These are phyloP conservation scores for Contarinia nasturtii DNA, from an alignment of 1,140 invertebrate species.

Conservation along the genomic window DNA sequence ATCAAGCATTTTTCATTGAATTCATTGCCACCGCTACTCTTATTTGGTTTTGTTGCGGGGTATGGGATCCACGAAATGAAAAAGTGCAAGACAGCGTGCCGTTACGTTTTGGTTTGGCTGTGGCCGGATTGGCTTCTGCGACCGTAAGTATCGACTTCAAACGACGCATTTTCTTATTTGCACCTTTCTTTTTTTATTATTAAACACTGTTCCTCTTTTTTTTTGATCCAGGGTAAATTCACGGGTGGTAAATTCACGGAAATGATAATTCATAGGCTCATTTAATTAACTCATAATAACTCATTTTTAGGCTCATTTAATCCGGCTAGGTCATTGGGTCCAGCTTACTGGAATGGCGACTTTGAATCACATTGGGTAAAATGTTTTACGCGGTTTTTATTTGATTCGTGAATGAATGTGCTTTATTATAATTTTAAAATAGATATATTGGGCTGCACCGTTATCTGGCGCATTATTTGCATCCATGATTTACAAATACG, in stretches of 20 bases:
- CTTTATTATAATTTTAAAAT: too few species aligned
- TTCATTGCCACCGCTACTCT: constrained; percentile 35
- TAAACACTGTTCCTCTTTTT: too few species aligned
- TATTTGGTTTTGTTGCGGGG: constrained; percentile 37
- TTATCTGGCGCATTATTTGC: constrained; percentile 33
- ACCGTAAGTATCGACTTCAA: too few species aligned
- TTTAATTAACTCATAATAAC: too few species aligned
- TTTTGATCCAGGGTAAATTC: too few species aligned
- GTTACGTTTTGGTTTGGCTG: constrained; percentile 40
- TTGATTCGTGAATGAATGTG: too few species aligned
- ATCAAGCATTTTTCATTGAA: constrained; percentile 34
- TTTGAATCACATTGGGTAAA: constrained; percentile 57
- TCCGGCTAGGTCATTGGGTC: constrained; percentile 56
- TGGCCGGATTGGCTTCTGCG: constrained; percentile 29
- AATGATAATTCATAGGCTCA: too few species aligned
- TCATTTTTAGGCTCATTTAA: constrained; percentile 49
- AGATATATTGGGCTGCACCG: constrained; percentile 56
- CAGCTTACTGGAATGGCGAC: constrained; percentile 45
- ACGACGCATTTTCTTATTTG: not conserved
- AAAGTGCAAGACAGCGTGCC: constrained; percentile 31
- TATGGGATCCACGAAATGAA: constrained; percentile 40
- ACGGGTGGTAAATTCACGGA: too few species aligned
- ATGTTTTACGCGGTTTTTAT: too few species aligned
- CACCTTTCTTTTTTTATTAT: too few species aligned
- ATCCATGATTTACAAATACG: constrained; percentile 36